phyloP scores from a whole-genome alignment of 2,113 vertebrate genomes.

The Tachysurus vachellii region DNA sequence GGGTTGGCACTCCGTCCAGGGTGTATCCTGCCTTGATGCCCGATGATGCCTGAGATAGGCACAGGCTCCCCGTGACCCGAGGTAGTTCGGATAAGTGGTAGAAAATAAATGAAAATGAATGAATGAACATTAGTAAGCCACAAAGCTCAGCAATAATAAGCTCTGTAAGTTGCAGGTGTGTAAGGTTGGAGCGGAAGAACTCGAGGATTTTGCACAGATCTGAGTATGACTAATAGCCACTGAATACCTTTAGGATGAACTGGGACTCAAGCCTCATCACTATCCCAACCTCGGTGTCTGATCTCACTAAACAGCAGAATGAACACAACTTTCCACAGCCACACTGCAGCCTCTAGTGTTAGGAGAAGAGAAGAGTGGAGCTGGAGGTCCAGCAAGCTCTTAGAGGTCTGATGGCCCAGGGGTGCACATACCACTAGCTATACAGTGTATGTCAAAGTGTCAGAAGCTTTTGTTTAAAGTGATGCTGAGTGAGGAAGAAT shows the following conservation, averaged over 20 bases:
- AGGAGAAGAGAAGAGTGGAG: not conserved
- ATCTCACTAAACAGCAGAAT: not conserved
- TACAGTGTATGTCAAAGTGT: not conserved
- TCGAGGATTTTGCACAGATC: not conserved
- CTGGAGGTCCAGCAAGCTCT: not conserved
- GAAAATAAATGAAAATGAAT: too few relatives aligned
- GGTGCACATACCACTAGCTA: not conserved
- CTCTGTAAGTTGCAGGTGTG: not conserved
- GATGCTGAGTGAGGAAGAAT: not conserved
- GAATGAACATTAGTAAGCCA: not conserved
- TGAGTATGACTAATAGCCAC: not conserved
- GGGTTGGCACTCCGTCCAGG: too few relatives aligned
- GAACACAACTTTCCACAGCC: not conserved
- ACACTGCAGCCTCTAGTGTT: not conserved
- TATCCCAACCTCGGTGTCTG: not conserved
- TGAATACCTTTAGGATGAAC: not conserved
- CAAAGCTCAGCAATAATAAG: not conserved
- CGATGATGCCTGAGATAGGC: too few relatives aligned
- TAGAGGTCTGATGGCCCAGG: not conserved
- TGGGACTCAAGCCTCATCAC: not conserved
- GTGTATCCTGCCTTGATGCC: too few relatives aligned
- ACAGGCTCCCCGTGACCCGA: too few relatives aligned
- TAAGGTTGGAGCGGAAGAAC: not conserved
- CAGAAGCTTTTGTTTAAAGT: not conserved
- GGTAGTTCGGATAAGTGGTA: too few relatives aligned